Evolutionary conservation across 1,140 invertebrate genomes (phyloP), one percentile per base, ranked within the genome.

Genomic region (Berghia stephanieae): DNA sequence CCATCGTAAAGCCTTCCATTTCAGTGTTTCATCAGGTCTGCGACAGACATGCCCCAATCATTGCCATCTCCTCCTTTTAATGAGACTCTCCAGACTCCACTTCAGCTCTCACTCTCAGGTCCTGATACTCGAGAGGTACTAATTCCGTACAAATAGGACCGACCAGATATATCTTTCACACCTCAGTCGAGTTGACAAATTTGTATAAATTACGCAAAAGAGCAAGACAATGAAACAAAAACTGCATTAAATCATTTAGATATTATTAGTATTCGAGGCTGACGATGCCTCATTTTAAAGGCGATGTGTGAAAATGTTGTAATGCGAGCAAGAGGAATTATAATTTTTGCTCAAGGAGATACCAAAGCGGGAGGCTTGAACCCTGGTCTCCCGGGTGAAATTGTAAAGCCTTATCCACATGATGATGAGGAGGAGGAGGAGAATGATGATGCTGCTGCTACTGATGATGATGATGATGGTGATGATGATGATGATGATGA

Each of bases 211-310:
- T n/a, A n/a, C n/a, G n/a, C n/a, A n/a, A n/a, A n/a, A n/a, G n/a
- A 83, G 21, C 84, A 83, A 8, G 73, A 83, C 0, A 76, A 82
- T 27, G 84, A 85, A 72, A 71, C 82, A 5, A 82, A 82, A 3
- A 78, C 82, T 38, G 81, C 83, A 42, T 77, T 86, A 44, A 84
- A 84, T 60, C 83, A 86, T 55, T 76, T 86, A 18, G 81, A 83
- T 57, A 86, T 83, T 0, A 24, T 83, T 36, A 81, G 81, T 13
- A 85, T 82, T 36, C 40, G 55, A 82, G 81, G 84, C 84, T 72
- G 13, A 71, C 21, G 3, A 55, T 27, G 44, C 27, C 27, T n/a
- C 21, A 3, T 42, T 36, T 16, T 40, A 31, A 21, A 42, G 27
- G 8, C 42, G 31, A n/a, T 49, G 27, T 6, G 27, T 57, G 31